Evolutionary conservation across 2,797 vertebrate species (phyloP).

Genomic region (Pipistrellus pipistrellus): DNA sequence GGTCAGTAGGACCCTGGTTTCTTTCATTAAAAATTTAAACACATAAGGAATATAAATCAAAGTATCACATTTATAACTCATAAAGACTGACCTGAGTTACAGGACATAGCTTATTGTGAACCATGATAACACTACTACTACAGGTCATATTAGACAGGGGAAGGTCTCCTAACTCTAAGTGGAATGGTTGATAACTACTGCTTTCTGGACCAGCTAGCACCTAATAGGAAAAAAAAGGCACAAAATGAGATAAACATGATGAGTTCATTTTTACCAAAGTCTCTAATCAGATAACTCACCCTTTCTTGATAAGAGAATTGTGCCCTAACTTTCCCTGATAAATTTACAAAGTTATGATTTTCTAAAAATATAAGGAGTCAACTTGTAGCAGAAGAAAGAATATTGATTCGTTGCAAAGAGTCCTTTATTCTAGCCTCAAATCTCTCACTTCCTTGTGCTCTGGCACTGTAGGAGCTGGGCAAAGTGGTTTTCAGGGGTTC

Average conservation of each 20-base stretch:
- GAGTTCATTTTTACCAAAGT: neutral
- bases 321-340: neutral
- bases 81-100: neutral
- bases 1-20: neutral
- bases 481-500: neutral
- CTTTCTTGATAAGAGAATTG: neutral
- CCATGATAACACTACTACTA: neutral
- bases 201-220: neutral
- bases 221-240: neutral
- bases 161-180: neutral
- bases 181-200: neutral
- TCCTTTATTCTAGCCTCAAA: neutral
- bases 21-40: conserved; percentile 35
- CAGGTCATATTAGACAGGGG: neutral
- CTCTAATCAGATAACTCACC: neutral
- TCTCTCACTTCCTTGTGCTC: neutral
- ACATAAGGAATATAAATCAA: neutral
- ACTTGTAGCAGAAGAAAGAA: neutral
- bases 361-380: neutral
- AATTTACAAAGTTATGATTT: conserved; percentile 1
- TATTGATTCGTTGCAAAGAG: neutral
- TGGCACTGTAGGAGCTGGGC: neutral
- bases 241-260: neutral
- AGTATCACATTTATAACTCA: neutral
- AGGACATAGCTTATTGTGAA: neutral